Evolutionary conservation across 2,888 invertebrate species (phyloP), one percentile per base, ranked within the genome.

Genomic region (Dioctria rufipes): DNA sequence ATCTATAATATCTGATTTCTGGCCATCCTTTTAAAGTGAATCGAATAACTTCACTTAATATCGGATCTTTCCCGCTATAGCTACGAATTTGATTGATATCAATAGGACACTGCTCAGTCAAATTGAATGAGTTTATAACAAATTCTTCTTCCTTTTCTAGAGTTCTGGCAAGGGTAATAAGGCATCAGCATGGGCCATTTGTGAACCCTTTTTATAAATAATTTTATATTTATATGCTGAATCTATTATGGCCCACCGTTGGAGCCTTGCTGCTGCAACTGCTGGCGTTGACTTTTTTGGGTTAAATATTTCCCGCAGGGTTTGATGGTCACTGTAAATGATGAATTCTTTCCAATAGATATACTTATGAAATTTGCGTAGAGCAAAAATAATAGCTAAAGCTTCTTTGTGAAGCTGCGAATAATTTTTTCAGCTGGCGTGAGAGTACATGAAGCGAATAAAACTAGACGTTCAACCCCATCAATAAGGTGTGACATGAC

Each of bases 301-400:
- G 46, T 82, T 67, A 63, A 85, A 84, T 37, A 85, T 84, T 4
- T 81, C 78, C 71, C 82, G 77, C 4, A 69, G 43, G 4, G 69
- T 54, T 25, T 67, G 67, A 37, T 69, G 60, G 9, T 79, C 54
- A 2, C 58, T 79, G 42, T 39, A 66, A 6, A 78, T 66, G 11
- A 61, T 60, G 9, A 80, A 67, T 8, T 69, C 42, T 69, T 80
- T 65, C 9, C 71, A 40, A 58, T 11, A 58, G 51, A 43, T 58
- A 69, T 9, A 69, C 5, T 63, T 63, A 63, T 87, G 85, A 83
- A 63, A 63, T 37, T 37, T 63, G 3, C 25, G 8, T 3, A 63
- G 4, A 37, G 37, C 63, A 37, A 63, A 63, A 25, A 63, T 39
- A 37, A 58, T 58, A 11, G 58, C 58, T 11, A 58, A 58, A 9